Evolutionary conservation across 2,797 vertebrate species (phyloP).

Genomic region (Balearica regulorum): DNA sequence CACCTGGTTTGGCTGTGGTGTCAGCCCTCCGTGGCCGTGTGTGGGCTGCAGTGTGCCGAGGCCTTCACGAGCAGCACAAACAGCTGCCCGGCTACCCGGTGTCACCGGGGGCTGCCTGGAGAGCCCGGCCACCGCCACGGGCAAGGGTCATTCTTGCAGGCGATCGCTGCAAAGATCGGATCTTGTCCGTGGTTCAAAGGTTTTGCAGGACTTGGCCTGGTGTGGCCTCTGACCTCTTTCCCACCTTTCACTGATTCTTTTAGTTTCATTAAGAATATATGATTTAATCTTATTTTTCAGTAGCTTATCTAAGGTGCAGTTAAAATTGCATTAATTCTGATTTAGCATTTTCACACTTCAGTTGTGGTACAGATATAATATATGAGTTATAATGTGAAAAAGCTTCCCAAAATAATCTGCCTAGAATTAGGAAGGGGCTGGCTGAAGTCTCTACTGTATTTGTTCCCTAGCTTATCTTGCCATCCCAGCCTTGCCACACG

Average conservation of each 20-base stretch:
- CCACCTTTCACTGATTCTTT: slow-evolving; percentile 19
- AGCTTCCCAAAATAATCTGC: slow-evolving; percentile 37
- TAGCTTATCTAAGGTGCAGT: slow-evolving; percentile 69
- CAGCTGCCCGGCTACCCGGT: background rate
- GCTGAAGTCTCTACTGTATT: slow-evolving; percentile 28
- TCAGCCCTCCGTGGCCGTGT: background rate
- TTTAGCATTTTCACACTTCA: slow-evolving; percentile 21
- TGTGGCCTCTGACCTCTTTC: background rate
- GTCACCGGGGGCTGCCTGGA: background rate
- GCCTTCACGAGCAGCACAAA: background rate
- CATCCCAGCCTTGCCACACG: background rate
- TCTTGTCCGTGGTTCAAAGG: background rate
- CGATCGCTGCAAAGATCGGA: fast-evolving
- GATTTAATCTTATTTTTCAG: slow-evolving; percentile 45
- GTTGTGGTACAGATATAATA: slow-evolving; percentile 60
- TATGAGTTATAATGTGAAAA: slow-evolving; percentile 63
- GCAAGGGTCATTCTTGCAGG: background rate
- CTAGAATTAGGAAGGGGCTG: slow-evolving; percentile 34
- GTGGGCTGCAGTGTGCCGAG: background rate
- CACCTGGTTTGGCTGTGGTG: slow-evolving; percentile 17
- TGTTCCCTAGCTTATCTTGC: slow-evolving; percentile 18
- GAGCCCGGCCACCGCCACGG: background rate
- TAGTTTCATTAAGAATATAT: slow-evolving; percentile 1
- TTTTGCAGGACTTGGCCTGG: background rate
- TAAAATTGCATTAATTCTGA: slow-evolving; percentile 56